Evolutionary conservation across 2,113 vertebrate genomes (phyloP).

Genomic region (Spilogale gracilis): DNA sequence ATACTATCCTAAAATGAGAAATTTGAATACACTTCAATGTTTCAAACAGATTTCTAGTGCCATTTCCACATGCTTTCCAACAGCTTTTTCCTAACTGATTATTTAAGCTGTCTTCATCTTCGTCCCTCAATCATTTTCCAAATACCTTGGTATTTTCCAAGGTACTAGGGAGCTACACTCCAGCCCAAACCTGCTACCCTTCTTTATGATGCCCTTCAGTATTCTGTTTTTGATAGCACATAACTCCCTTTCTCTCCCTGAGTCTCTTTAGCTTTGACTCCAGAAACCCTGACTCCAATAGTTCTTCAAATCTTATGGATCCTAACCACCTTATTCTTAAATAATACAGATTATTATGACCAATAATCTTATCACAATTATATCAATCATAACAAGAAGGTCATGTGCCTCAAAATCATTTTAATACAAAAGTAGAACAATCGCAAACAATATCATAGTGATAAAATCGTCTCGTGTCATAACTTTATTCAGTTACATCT

Average conservation of each 20-base stretch:
- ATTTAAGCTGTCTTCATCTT: neutral
- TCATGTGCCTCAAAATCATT: neutral
- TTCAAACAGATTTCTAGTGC: conserved; percentile 7
- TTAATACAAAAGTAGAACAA: conserved; percentile 1
- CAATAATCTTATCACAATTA: neutral
- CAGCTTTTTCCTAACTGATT: neutral
- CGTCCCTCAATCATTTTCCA: neutral
- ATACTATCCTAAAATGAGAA: neutral
- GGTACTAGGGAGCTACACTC: neutral
- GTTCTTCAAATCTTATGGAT: neutral
- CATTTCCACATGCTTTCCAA: neutral
- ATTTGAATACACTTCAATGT: conserved; percentile 1
- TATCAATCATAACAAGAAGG: neutral
- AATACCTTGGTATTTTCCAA: neutral
- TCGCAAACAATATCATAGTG: neutral
- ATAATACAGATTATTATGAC: neutral
- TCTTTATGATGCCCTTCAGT: neutral
- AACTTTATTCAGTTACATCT: neutral
- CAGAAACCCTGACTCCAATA: neutral
- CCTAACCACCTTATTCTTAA: neutral
- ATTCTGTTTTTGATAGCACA: neutral
- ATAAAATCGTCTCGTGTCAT: neutral
- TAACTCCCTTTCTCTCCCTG: neutral
- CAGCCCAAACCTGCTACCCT: neutral
- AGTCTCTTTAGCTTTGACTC: neutral